Evolutionary conservation across 2,888 invertebrate genomes (phyloP).

Genomic region (Melinopterus prodromus): DNA sequence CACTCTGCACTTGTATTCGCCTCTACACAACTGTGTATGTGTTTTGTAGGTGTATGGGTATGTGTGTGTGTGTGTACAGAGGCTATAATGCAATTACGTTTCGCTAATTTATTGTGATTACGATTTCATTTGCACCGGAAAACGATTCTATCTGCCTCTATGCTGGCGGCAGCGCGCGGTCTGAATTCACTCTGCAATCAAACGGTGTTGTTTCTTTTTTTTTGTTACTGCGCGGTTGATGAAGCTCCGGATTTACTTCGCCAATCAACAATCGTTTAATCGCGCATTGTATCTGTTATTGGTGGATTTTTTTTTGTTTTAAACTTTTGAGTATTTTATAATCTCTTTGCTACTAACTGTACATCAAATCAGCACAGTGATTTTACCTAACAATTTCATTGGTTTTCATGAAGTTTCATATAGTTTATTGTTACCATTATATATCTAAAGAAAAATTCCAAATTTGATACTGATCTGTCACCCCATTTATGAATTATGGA

Average conservation of each 20-base stretch:
- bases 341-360: too few relatives aligned
- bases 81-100: slow-evolving; percentile 4
- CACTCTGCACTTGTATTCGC: background rate
- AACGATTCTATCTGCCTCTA: background rate
- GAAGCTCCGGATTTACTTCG: background rate
- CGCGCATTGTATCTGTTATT: background rate
- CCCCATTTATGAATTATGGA: too few relatives aligned
- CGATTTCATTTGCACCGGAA: slow-evolving; percentile 4
- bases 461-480: too few relatives aligned
- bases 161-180: background rate
- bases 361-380: too few relatives aligned
- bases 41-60: background rate
- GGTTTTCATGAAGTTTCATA: too few relatives aligned
- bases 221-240: background rate
- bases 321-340: background rate
- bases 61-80: background rate
- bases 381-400: too few relatives aligned
- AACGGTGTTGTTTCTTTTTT: background rate
- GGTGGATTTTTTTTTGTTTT: background rate
- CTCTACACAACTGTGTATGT: background rate
- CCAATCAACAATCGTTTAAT: background rate
- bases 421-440: too few relatives aligned
- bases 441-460: too few relatives aligned
- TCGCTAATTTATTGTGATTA: slow-evolving; percentile 4
- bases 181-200: slow-evolving; percentile 4